Conservation (phyloP, 2,113 vertebrate species). For the Phrynocephalus versicolor region DNA sequence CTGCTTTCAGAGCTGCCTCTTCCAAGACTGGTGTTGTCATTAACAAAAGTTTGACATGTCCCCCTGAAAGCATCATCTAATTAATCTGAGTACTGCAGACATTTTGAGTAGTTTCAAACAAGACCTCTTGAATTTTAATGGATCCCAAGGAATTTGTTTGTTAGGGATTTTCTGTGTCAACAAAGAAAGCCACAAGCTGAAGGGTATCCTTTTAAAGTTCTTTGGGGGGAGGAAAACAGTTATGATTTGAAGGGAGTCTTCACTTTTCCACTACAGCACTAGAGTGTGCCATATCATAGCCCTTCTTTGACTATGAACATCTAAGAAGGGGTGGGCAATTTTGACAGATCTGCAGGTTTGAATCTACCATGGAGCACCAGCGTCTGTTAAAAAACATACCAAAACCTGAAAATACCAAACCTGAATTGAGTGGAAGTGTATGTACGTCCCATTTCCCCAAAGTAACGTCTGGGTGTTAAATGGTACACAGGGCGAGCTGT, state of each 20-base stretch:
- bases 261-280: background rate
- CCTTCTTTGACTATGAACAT: background rate
- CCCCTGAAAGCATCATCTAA: background rate
- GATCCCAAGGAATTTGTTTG: background rate
- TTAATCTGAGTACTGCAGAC: background rate
- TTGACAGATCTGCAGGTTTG: too few relatives aligned
- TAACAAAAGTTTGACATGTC: background rate
- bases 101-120: constrained; percentile 22
- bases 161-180: background rate
- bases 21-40: background rate
- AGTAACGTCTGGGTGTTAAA: too few relatives aligned
- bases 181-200: background rate
- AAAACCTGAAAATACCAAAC: background rate
- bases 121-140: constrained; percentile 25
- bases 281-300: background rate
- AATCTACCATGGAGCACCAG: too few relatives aligned
- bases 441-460: too few relatives aligned
- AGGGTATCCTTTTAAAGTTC: background rate
- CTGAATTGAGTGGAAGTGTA: too few relatives aligned
- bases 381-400: background rate
- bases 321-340: background rate
- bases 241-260: background rate
- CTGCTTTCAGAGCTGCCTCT: constrained; percentile 40
- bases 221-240: background rate
- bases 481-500: too few relatives aligned